Evolutionary conservation across 2,113 vertebrate species (phyloP).

Genomic region (Albula goreensis): DNA sequence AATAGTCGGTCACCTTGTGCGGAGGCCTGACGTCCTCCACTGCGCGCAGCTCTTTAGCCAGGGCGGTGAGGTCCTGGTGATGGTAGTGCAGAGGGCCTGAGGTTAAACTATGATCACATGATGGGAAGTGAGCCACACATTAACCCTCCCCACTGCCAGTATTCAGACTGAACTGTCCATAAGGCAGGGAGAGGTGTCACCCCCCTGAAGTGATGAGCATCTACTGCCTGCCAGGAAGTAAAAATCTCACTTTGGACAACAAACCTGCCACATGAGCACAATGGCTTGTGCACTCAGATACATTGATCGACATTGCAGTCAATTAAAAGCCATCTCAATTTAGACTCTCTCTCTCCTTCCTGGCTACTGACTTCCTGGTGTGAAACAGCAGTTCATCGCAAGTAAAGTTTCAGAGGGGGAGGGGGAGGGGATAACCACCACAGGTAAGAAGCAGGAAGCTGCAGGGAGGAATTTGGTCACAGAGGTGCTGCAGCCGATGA

Average conservation of each 20-base stretch:
- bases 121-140: not conserved
- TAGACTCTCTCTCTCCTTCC: not conserved
- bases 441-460: conserved; percentile 40
- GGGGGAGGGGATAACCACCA: conserved; percentile 18
- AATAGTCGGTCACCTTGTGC: conserved; percentile 96
- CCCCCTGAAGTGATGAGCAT: not conserved
- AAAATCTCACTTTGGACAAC: no score
- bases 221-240: not conserved
- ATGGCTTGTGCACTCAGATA: not conserved
- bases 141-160: not conserved
- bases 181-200: no score
- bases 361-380: not conserved
- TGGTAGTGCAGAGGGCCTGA: not conserved
- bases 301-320: not conserved
- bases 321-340: not conserved
- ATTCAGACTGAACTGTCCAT: not conserved
- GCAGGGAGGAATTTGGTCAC: conserved; percentile 39
- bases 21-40: conserved; percentile 91
- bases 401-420: not conserved
- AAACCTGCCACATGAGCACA: not conserved
- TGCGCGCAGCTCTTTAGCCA: conserved; percentile 93
- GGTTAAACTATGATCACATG: conserved; percentile 9
- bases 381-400: not conserved
- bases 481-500: not conserved
- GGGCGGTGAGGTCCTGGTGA: conserved; percentile 85